Percentiles rank a stretch among this genome's conserved stretches.
Evolutionary conservation across 2,113 vertebrate species (phyloP).

Genomic region (Lophotis ruficrista): DNA sequence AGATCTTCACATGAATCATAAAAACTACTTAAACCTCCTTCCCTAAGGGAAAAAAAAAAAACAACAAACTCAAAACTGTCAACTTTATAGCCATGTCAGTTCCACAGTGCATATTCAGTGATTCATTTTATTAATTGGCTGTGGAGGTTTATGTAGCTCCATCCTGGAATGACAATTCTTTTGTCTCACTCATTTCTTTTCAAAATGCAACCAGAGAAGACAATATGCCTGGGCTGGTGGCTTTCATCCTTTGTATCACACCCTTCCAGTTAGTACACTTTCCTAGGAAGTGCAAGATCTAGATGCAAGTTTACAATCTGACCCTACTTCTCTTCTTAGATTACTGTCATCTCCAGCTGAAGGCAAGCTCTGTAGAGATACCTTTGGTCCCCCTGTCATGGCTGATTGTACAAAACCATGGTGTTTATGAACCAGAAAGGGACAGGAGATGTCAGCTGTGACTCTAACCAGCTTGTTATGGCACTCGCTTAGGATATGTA

Average conservation of each 20-base stretch:
- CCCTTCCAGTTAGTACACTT: not conserved
- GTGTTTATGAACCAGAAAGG: not conserved
- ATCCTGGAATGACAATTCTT: not conserved
- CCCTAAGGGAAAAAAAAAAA: not conserved
- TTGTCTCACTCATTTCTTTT: not conserved
- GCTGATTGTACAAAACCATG: fast-evolving
- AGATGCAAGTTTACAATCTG: not conserved
- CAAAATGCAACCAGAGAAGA: not conserved
- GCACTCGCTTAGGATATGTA: not conserved
- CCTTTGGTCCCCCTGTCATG: not conserved
- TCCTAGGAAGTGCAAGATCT: not conserved
- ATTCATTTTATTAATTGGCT: not conserved
- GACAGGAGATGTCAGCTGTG: not conserved
- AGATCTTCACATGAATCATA: not conserved
- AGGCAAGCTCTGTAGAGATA: not conserved
- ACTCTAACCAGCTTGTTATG: not conserved
- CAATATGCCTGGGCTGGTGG: not conserved
- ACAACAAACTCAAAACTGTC: not conserved
- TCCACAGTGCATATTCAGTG: not conserved
- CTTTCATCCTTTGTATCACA: fast-evolving
- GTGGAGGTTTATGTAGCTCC: not conserved
- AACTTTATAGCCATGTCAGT: not conserved
- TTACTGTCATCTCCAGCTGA: not conserved
- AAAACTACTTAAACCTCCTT: not conserved
- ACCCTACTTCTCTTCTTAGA: not conserved